Conservation (phyloP, 2,888 invertebrate species). For the Crossocerus cetratus region DNA sequence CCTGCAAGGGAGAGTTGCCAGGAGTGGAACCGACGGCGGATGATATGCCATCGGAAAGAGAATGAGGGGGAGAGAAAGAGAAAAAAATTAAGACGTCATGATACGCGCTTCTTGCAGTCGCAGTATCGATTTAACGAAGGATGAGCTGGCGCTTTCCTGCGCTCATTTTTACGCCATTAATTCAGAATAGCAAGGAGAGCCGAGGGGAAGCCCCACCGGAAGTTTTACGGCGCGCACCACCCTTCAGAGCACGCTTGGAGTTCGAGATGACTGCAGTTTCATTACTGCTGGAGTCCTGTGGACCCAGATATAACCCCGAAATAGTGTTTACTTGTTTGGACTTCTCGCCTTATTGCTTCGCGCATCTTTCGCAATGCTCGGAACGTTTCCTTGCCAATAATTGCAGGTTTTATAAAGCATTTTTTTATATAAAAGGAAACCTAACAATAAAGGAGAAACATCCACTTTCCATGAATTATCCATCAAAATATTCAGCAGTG, state of each 20-base stretch:
- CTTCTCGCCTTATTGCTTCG: no score
- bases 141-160: constrained; percentile 21
- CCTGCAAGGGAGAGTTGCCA: constrained; percentile 24
- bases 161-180: background rate
- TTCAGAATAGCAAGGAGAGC: background rate
- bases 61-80: background rate
- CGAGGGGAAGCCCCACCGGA: background rate
- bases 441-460: no score
- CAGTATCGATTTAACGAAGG: constrained; percentile 8
- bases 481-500: no score
- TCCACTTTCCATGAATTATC: no score
- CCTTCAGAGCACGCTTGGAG: background rate
- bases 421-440: no score
- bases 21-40: constrained; percentile 17
- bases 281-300: background rate
- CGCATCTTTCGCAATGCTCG: no score
- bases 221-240: background rate
- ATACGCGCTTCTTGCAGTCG: constrained; percentile 20
- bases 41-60: background rate
- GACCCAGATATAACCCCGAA: no score
- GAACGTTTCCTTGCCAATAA: no score
- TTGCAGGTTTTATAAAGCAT: no score
- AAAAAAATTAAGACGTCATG: constrained; percentile 36
- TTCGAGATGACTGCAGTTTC: constrained; percentile 1
- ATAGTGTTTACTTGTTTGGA: no score